phyloP scores from a whole-genome alignment of 2,888 invertebrate genomes.

The Andrena bicolor region DNA sequence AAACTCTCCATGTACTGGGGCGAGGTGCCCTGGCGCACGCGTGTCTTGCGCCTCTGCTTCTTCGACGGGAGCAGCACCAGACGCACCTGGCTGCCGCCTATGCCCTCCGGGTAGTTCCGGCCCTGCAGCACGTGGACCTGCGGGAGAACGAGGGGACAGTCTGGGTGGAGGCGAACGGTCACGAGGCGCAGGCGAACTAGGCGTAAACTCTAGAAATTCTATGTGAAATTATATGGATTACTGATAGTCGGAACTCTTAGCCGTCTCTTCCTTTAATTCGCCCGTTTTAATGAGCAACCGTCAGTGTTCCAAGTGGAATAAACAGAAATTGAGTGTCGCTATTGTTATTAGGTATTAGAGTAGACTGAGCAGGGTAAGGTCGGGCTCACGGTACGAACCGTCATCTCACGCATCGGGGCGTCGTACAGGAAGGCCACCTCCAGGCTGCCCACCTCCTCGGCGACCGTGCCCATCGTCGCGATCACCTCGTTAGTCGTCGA shows the following conservation, averaged over 20 bases:
- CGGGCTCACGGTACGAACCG: conserved; percentile 83
- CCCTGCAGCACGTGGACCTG: conserved; percentile 94
- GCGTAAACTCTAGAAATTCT: conserved; percentile 7
- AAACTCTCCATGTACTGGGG: conserved; percentile 98
- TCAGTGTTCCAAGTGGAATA: too few relatives aligned
- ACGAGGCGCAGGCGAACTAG: neutral
- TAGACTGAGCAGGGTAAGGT: neutral
- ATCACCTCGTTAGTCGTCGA: conserved; percentile 83
- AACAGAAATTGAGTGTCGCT: neutral
- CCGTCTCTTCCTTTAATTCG: too few relatives aligned
- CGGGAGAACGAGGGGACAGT: neutral
- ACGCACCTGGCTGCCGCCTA: conserved; percentile 92
- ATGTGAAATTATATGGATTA: conserved; percentile 1
- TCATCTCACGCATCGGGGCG: conserved; percentile 96
- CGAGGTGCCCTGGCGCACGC: conserved; percentile 95
- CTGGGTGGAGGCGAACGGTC: too few relatives aligned
- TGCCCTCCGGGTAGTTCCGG: conserved; percentile 91
- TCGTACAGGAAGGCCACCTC: conserved; percentile 96
- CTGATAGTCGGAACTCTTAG: conserved; percentile 1
- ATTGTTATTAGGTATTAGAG: neutral
- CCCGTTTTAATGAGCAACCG: too few relatives aligned
- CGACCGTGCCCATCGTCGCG: conserved; percentile 74
- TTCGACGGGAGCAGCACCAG: conserved; percentile 95
- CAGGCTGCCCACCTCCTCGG: conserved; percentile 87
- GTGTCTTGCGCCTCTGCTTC: conserved; percentile 97